These are phyloP conservation scores for Austrolebias charrua DNA, from an alignment of 2,797 vertebrate genomes.

Conservation along the genomic window DNA sequence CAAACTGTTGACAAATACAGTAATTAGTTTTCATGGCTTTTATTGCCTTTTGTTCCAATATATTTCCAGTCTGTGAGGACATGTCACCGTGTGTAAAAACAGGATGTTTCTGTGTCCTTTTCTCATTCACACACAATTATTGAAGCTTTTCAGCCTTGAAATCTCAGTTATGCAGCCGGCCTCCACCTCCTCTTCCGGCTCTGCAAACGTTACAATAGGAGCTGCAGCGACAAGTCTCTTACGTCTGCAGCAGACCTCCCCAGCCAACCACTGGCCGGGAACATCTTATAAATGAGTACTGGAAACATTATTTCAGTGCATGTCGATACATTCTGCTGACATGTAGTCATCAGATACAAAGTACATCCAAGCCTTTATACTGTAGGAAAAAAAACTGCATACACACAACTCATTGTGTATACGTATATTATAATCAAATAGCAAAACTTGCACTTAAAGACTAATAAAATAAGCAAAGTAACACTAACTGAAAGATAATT, in stretches of 20 bases:
- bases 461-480: too few species aligned
- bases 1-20: constrained; percentile 27
- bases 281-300: constrained; percentile 34
- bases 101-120: constrained; percentile 13
- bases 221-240: constrained; percentile 41
- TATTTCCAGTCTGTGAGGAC: constrained; percentile 3
- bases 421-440: neutral
- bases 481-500: too few species aligned
- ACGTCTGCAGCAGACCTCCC: constrained; percentile 47
- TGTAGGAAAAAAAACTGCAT: neutral
- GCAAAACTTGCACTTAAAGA: neutral
- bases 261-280: constrained; percentile 19
- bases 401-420: neutral
- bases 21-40: constrained; percentile 9
- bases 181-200: constrained; percentile 59
- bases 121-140: constrained; percentile 13
- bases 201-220: constrained; percentile 39
- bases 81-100: constrained; percentile 16
- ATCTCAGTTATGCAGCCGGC: constrained; percentile 47
- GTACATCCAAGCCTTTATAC: neutral
- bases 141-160: constrained; percentile 50
- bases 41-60: neutral
- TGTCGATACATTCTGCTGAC: neutral
- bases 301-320: constrained; percentile 5
- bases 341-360: neutral